Evolutionary conservation across 2,113 vertebrate genomes (phyloP).

Genomic region (Cynoglossus semilaevis): DNA sequence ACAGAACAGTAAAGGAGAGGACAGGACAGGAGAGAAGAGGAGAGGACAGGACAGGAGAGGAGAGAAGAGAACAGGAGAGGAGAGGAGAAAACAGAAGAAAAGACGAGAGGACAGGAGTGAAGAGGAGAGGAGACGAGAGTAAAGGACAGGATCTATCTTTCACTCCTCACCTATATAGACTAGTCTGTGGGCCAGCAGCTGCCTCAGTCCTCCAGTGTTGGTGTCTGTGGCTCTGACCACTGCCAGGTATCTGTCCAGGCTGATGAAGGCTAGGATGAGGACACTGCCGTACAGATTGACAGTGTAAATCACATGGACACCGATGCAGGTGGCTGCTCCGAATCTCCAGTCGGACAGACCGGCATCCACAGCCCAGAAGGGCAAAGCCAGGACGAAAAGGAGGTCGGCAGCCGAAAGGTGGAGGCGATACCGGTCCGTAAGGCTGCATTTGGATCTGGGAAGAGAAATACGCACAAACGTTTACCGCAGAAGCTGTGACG

Average conservation of each 20-base stretch:
- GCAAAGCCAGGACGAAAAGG: slow-evolving; percentile 92
- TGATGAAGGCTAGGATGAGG: slow-evolving; percentile 96
- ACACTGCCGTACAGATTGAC: slow-evolving; percentile 98
- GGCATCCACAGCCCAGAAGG: slow-evolving; percentile 95
- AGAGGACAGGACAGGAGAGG: neutral
- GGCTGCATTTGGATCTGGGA: slow-evolving; percentile 81
- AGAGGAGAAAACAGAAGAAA: neutral
- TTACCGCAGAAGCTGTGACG: neutral
- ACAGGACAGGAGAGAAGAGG: neutral
- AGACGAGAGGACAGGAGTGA: neutral
- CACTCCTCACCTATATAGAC: slow-evolving; percentile 88
- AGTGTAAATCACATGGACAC: slow-evolving; percentile 91
- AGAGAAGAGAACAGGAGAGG: neutral
- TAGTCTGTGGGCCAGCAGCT: slow-evolving; percentile 87
- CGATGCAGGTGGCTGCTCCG: slow-evolving; percentile 83
- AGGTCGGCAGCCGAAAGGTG: slow-evolving; percentile 96
- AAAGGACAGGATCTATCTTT: neutral
- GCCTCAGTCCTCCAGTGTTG: slow-evolving; percentile 86
- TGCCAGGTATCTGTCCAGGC: slow-evolving; percentile 94
- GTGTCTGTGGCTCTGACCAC: slow-evolving; percentile 95
- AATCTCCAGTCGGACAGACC: slow-evolving; percentile 86
- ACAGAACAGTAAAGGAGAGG: neutral
- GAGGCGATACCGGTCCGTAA: slow-evolving; percentile 94
- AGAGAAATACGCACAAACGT: neutral
- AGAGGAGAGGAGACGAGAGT: neutral